A percentile compares a stretch with the other conserved stretches of the same genome.
Evolutionary conservation across 2,113 vertebrate species (phyloP).

Genomic region (Odocoileus virginianus): DNA sequence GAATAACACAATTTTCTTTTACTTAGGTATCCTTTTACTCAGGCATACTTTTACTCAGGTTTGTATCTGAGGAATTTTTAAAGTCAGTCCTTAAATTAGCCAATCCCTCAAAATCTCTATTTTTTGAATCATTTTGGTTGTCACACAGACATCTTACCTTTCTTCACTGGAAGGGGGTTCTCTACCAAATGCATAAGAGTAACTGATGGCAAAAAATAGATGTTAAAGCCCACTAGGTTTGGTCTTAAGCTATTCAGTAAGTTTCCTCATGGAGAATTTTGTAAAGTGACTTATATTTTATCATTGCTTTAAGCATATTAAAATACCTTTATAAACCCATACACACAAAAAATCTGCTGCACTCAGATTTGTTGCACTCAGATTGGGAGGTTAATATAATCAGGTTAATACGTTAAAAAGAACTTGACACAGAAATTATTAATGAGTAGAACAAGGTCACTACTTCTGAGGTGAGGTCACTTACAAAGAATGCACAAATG

Average conservation of each 20-base stretch:
- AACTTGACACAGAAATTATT: conserved; percentile 79
- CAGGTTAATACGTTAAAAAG: conserved; percentile 81
- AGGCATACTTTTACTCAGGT: not conserved
- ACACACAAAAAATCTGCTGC: conserved; percentile 61
- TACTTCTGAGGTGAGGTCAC: conserved; percentile 81
- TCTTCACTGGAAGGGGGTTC: not conserved
- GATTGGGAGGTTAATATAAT: conserved; percentile 76
- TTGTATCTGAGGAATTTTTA: not conserved
- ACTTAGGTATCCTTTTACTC: not conserved
- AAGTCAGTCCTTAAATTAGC: not conserved
- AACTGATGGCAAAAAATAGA: not conserved
- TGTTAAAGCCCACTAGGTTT: not conserved
- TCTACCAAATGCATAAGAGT: conserved; percentile 19
- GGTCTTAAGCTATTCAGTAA: conserved; percentile 56
- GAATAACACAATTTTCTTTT: not conserved
- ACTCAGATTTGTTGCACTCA: conserved; percentile 60
- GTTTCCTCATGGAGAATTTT: conserved; percentile 72
- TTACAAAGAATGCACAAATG: conserved; percentile 83
- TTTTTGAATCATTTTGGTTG: not conserved
- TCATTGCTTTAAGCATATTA: conserved; percentile 78
- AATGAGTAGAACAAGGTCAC: conserved; percentile 83
- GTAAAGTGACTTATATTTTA: conserved; percentile 77
- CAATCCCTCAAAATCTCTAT: not conserved
- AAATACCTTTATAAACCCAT: conserved; percentile 58
- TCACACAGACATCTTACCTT: not conserved